Conservation (phyloP, 2,797 vertebrate genomes). For the Columba guinea region DNA sequence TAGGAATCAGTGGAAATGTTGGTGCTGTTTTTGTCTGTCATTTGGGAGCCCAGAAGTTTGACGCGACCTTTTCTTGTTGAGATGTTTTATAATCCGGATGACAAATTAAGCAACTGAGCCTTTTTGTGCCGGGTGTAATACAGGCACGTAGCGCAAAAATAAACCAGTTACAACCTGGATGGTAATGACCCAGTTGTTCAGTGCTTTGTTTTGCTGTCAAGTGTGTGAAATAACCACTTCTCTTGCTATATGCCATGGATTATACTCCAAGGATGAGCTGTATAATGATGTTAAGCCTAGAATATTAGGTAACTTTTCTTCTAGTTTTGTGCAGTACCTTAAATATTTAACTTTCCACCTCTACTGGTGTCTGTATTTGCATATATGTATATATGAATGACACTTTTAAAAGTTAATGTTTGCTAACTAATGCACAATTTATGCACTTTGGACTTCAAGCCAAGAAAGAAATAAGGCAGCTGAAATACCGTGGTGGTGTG, state of each 20-base stretch:
- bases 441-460: background rate
- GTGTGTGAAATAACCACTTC: background rate
- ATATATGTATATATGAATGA: slow-evolving; percentile 11
- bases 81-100: background rate
- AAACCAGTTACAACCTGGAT: background rate
- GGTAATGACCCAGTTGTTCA: background rate
- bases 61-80: background rate
- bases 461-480: slow-evolving; percentile 30
- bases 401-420: slow-evolving; percentile 66
- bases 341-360: background rate
- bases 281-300: background rate
- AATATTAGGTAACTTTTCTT: background rate
- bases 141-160: fast-evolving
- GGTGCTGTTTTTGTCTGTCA: background rate
- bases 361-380: slow-evolving; percentile 22
- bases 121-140: background rate
- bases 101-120: background rate
- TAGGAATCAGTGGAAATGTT: background rate
- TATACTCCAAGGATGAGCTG: background rate
- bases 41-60: background rate
- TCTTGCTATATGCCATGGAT: background rate
- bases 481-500: slow-evolving; percentile 24
- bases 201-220: background rate
- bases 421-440: slow-evolving; percentile 63
- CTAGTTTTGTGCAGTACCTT: background rate